Evolutionary conservation across 2,888 invertebrate species (phyloP), one percentile per base, ranked within the genome.

Genomic region (Trachelus troglodyta): DNA sequence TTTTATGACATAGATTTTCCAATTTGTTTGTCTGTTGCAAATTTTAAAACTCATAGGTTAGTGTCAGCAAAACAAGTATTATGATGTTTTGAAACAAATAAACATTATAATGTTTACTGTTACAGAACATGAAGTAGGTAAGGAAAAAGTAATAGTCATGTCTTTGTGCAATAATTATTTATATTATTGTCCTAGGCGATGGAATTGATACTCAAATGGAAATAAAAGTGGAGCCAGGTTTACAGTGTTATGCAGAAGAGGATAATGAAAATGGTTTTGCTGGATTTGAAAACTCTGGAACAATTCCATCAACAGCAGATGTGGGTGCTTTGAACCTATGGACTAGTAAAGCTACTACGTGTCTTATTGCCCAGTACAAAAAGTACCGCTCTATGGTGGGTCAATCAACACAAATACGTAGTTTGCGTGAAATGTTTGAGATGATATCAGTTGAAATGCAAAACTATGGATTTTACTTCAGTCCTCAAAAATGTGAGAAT

Each of bases 401-500:
- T 4, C 88, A 90, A 75, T 84, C 89, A 6, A 85, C 85, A 11
- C 82, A 86, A 30, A 83, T 90, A 11, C 84, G 87, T 69, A 90
- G 88, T 69, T 80, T 90, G 3, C 83, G 90, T 4, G 90, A 89
- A 69, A 90, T 90, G 90, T 90, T 90, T 74, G 90, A 90, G 75
- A 88, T 86, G 77, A 89, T 90, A 71, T 89, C 90, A 0, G n/a
- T 84, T 3, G 89, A 90, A 75, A 89, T 90, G 90, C 85, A 86
- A 56, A 71, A 71, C 15, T 82, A 84, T 30, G 88, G 88, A 1
- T 90, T 86, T 75, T 85, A 81, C 79, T 90, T 90, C 75, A 90
- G 87, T 74, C 84, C 90, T 0, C 90, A 90, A 76, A 90, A 90
- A 71, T 90, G 90, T 77, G 90, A 90, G 76, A 90, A 90, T 80